phyloP scores from a whole-genome alignment of 2,113 vertebrate genomes.

The Acanthochromis polyacanthus region DNA sequence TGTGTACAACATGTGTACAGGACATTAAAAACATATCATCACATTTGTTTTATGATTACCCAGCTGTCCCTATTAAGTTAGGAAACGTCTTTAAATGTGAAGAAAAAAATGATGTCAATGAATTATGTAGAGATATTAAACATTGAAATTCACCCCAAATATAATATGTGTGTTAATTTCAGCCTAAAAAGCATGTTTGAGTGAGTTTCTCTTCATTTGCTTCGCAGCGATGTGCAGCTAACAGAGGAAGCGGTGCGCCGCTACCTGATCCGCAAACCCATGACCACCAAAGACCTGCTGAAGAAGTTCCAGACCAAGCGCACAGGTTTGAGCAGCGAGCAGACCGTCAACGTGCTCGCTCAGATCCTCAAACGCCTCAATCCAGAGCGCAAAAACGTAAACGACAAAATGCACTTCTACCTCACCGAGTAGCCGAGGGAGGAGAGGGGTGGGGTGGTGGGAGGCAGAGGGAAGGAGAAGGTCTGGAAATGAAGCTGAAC shows the following conservation, averaged over 20 bases:
- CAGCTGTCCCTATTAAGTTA: too few relatives aligned
- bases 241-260: constrained; percentile 92
- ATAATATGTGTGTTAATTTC: too few relatives aligned
- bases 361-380: constrained; percentile 96
- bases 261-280: constrained; percentile 94
- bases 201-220: background rate
- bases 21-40: too few relatives aligned
- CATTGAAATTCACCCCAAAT: too few relatives aligned
- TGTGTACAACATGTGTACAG: too few relatives aligned
- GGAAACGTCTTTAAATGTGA: too few relatives aligned
- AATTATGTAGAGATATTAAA: too few relatives aligned
- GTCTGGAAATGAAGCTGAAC: background rate
- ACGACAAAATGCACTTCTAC: constrained; percentile 97
- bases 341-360: constrained; percentile 94
- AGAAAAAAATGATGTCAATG: too few relatives aligned
- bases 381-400: constrained; percentile 92
- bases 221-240: constrained; percentile 90
- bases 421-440: constrained; percentile 86
- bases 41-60: too few relatives aligned
- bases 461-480: background rate
- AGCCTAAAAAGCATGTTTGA: too few relatives aligned
- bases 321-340: constrained; percentile 93
- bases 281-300: constrained; percentile 96
- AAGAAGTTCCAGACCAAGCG: constrained; percentile 98
- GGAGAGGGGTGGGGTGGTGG: background rate